Evolutionary conservation across 2,888 invertebrate species (phyloP).

Genomic region (Hemistola chrysoprasaria): DNA sequence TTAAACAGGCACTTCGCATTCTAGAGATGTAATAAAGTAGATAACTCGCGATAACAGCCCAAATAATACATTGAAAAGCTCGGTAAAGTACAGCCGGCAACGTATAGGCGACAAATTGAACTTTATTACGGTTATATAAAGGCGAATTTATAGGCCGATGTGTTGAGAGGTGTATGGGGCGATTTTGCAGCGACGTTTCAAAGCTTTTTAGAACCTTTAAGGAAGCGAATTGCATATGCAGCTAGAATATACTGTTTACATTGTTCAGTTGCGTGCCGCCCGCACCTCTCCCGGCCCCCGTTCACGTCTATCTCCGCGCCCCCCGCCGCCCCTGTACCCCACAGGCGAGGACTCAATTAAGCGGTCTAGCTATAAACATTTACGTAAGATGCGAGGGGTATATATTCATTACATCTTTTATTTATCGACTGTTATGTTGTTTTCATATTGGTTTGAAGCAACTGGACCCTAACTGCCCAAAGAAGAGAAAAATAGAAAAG

Average conservation of each 20-base stretch:
- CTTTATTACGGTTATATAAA: slow-evolving; percentile 23
- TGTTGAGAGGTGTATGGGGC: slow-evolving; percentile 13
- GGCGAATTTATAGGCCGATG: slow-evolving; percentile 15
- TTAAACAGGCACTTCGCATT: slow-evolving; percentile 42
- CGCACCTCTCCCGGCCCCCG: too few species aligned
- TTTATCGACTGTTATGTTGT: too few species aligned
- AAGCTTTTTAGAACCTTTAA: slow-evolving; percentile 30
- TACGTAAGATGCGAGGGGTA: too few species aligned
- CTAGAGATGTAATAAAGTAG: slow-evolving; percentile 40
- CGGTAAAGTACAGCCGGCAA: slow-evolving; percentile 29
- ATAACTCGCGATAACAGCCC: slow-evolving; percentile 42
- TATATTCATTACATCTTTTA: too few species aligned
- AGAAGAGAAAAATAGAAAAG: too few species aligned
- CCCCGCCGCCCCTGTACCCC: too few species aligned
- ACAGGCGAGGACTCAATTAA: too few species aligned
- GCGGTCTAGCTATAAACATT: too few species aligned
- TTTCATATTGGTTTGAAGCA: too few species aligned
- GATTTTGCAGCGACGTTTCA: slow-evolving; percentile 26
- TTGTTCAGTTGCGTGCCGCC: too few species aligned
- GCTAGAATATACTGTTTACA: slow-evolving; percentile 27
- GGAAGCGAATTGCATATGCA: slow-evolving; percentile 29
- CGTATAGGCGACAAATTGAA: slow-evolving; percentile 19
- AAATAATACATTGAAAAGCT: slow-evolving; percentile 47
- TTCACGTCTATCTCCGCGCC: too few species aligned
- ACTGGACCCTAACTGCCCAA: too few species aligned